These are phyloP conservation scores for Drepana arcuata DNA, from an alignment of 1,140 invertebrate genomes.

Conservation along the genomic window DNA sequence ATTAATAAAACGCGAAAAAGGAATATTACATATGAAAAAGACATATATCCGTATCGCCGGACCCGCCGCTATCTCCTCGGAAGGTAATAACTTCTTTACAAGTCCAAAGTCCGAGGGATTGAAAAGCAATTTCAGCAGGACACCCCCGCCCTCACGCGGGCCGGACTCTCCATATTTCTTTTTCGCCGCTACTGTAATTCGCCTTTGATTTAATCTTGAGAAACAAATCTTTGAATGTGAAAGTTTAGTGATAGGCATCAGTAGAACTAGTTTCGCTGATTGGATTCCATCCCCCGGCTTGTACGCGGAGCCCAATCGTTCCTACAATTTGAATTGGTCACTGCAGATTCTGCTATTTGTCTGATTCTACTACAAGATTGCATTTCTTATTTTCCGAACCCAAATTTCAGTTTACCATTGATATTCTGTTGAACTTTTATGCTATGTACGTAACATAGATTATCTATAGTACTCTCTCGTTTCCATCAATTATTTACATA, in stretches of 20 bases:
- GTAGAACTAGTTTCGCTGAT: slow-evolving; percentile 64
- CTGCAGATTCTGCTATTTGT: slow-evolving; percentile 55
- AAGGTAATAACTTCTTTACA: slow-evolving; percentile 75
- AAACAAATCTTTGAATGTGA: slow-evolving; percentile 72
- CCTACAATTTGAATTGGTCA: slow-evolving; percentile 60
- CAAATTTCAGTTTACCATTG: no score
- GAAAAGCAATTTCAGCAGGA: slow-evolving; percentile 74
- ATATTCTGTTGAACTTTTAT: no score
- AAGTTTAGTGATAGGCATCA: slow-evolving; percentile 67
- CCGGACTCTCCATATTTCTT: slow-evolving; percentile 68
- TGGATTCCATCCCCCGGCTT: slow-evolving; percentile 53
- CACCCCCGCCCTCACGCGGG: slow-evolving; percentile 58
- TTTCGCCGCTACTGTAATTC: slow-evolving; percentile 69
- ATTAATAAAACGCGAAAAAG: slow-evolving; percentile 72
- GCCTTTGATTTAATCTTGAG: slow-evolving; percentile 71
- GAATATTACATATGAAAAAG: slow-evolving; percentile 72
- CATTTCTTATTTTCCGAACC: slow-evolving; percentile 50
- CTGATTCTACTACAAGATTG: slow-evolving; percentile 62
- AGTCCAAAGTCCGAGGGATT: slow-evolving; percentile 75
- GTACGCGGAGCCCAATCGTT: slow-evolving; percentile 31
- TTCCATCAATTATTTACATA: no score
- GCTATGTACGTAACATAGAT: no score
- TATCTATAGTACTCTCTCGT: no score
- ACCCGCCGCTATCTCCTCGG: slow-evolving; percentile 68
- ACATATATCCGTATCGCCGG: slow-evolving; percentile 71